These are phyloP conservation scores for Amiota communis DNA, from an alignment of 2,888 invertebrate species.

Conservation along the genomic window DNA sequence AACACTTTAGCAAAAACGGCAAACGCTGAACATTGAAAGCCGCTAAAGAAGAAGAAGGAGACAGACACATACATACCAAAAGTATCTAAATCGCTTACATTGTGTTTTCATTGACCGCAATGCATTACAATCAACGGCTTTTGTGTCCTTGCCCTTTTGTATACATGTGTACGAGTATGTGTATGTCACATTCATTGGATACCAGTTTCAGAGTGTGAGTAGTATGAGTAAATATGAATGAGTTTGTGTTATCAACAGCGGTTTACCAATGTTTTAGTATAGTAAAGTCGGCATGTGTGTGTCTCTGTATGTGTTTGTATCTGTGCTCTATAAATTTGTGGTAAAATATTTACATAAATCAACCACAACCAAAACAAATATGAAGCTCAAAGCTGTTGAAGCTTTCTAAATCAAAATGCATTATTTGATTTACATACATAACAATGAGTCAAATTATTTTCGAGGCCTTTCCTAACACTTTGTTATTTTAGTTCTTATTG, in stretches of 20 bases:
- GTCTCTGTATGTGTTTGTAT: background rate
- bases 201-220: background rate
- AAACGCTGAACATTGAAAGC: background rate
- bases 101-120: conserved; percentile 18
- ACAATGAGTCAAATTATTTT: background rate
- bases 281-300: background rate
- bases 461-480: background rate
- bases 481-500: background rate
- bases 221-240: background rate
- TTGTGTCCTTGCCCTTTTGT: background rate
- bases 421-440: background rate
- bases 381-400: background rate
- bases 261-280: conserved; percentile 14
- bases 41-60: background rate
- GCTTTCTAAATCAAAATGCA: conserved; percentile 2
- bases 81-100: conserved; percentile 14
- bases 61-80: background rate
- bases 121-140: conserved; percentile 6
- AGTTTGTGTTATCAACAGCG: background rate
- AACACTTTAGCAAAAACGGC: conserved; percentile 18
- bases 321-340: conserved; percentile 14
- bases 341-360: conserved; percentile 26
- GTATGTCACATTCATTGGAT: no score
- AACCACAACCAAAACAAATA: conserved; percentile 17
- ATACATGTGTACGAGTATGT: no score